phyloP scores from a whole-genome alignment of 2,888 invertebrate species.

The Dichetophora obliterata region DNA sequence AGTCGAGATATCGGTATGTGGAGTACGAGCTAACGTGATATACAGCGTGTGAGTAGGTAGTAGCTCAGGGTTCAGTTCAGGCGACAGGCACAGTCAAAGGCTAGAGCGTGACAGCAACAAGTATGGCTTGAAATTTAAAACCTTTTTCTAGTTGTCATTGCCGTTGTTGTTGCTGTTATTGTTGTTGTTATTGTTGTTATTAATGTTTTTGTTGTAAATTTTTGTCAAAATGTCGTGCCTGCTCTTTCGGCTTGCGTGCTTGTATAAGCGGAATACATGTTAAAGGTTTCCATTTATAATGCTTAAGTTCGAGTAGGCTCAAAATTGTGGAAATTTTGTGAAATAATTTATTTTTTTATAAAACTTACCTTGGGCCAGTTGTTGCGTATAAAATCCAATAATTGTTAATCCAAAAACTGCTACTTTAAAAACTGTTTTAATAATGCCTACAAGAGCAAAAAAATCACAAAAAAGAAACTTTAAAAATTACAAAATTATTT shows the following conservation, averaged over 20 bases:
- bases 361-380: slow-evolving; percentile 13
- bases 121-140: not conserved
- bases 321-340: slow-evolving; percentile 1
- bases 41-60: not conserved
- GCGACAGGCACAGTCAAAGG: not conserved
- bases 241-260: not conserved
- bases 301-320: not conserved
- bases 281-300: slow-evolving; percentile 10
- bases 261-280: not conserved
- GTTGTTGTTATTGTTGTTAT: not conserved
- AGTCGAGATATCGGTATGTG: not conserved
- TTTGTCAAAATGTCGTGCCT: slow-evolving; percentile 12
- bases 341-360: not conserved
- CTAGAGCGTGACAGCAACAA: not conserved
- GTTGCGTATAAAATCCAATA: not conserved
- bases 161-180: slow-evolving; percentile 2
- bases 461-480: not conserved
- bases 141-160: not conserved
- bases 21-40: slow-evolving; percentile 11
- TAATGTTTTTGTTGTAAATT: not conserved
- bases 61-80: not conserved
- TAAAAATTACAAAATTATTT: not conserved
- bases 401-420: not conserved
- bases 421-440: not conserved
- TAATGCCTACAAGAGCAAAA: not conserved